Percentiles rank a stretch among this genome's conserved stretches.
Conservation (phyloP, 2,113 vertebrate genomes). For the Trichomycterus rosablanca region DNA sequence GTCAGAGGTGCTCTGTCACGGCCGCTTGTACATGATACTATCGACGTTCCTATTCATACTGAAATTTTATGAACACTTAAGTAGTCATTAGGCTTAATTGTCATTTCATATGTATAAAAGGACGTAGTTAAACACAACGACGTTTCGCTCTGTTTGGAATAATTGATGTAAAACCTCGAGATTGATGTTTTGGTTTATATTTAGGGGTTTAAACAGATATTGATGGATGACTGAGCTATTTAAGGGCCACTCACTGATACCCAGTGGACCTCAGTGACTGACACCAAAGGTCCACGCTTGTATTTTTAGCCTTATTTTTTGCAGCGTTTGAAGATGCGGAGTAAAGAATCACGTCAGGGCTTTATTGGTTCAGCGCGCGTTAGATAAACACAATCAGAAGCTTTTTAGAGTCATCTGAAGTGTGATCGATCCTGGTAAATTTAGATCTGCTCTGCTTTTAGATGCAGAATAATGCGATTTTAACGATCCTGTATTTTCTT, state of each 20-base stretch:
- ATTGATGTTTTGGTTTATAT: constrained; percentile 18
- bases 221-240: constrained; percentile 47
- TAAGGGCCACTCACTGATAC: constrained; percentile 52
- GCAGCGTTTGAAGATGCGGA: constrained; percentile 52
- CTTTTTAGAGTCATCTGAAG: constrained; percentile 19
- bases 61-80: no score
- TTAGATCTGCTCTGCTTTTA: constrained; percentile 26
- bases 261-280: constrained; percentile 54
- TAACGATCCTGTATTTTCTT: constrained; percentile 25
- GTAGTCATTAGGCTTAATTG: no score
- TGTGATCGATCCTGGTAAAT: constrained; percentile 27
- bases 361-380: constrained; percentile 9
- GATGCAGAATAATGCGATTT: background rate
- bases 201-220: constrained; percentile 46
- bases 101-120: no score
- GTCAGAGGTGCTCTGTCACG: no score
- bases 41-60: no score
- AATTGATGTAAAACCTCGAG: constrained; percentile 5
- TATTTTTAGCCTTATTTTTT: constrained; percentile 54
- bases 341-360: constrained; percentile 29
- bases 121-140: no score
- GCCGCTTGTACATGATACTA: no score
- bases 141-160: constrained; percentile 15
- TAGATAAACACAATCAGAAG: constrained; percentile 18
- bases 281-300: constrained; percentile 44